phyloP scores from a whole-genome alignment of 2,113 vertebrate species.

The Tragelaphus scriptus region DNA sequence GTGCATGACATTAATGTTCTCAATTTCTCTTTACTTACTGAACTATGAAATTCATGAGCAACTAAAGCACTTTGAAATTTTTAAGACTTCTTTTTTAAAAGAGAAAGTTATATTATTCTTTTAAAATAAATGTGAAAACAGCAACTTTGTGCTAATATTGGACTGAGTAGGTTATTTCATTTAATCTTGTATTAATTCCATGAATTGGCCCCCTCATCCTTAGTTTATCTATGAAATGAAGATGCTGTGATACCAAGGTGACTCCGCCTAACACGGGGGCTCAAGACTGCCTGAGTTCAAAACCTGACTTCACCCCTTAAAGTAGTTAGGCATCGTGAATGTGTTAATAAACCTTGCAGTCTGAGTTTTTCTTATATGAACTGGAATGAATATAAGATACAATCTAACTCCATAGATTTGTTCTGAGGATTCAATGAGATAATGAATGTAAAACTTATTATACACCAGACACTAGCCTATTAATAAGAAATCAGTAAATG shows the following conservation, averaged over 20 bases:
- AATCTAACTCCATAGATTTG: not conserved
- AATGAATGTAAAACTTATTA: not conserved
- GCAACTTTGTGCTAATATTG: not conserved
- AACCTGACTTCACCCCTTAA: not conserved
- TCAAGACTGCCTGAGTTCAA: not conserved
- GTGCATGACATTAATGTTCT: constrained; percentile 39
- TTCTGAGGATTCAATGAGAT: not conserved
- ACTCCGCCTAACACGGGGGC: not conserved
- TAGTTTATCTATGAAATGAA: not conserved
- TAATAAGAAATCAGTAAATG: constrained; percentile 5
- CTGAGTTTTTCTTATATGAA: not conserved
- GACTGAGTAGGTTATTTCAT: not conserved
- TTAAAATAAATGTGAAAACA: not conserved
- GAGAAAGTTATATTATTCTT: not conserved
- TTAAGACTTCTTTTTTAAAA: not conserved
- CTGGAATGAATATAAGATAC: not conserved
- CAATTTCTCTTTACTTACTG: constrained; percentile 21
- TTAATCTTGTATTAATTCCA: not conserved
- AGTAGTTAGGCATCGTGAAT: not conserved
- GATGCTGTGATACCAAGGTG: not conserved
- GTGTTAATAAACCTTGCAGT: not conserved
- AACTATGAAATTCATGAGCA: constrained; percentile 11
- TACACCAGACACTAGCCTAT: not conserved
- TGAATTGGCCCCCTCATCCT: not conserved
- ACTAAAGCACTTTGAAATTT: not conserved